Percentiles rank a stretch among this genome's conserved stretches.
These are phyloP conservation scores for Eupithecia tripunctaria DNA, from an alignment of 2,888 invertebrate species.

Conservation along the genomic window DNA sequence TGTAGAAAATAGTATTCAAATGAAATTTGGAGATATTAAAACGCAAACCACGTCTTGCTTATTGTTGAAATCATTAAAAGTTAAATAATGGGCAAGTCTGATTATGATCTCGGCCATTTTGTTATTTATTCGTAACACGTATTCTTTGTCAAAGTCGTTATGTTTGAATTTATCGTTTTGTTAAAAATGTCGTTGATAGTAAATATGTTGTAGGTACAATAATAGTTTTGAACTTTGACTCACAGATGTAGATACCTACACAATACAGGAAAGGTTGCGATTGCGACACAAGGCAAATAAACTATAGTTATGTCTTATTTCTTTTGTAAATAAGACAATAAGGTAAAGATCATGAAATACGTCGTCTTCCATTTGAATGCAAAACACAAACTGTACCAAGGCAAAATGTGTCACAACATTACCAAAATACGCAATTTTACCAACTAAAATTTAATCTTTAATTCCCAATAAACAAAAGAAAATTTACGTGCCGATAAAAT, in stretches of 20 bases:
- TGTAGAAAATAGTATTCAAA: conserved; percentile 18
- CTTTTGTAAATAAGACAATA: conserved; percentile 1
- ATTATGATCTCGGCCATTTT: conserved; percentile 73
- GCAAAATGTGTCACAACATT: conserved; percentile 28
- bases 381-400: conserved; percentile 27
- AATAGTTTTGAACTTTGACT: conserved; percentile 60
- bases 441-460: conserved; percentile 61
- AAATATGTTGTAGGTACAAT: conserved; percentile 46
- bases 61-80: conserved; percentile 71
- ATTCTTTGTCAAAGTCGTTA: conserved; percentile 75
- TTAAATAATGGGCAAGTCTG: conserved; percentile 66
- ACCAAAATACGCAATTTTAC: conserved; percentile 38
- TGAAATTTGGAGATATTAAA: conserved; percentile 42
- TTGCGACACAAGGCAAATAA: background rate
- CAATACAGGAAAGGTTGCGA: background rate
- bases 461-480: conserved; percentile 72
- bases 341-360: conserved; percentile 10
- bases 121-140: conserved; percentile 78
- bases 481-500: conserved; percentile 73
- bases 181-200: conserved; percentile 62
- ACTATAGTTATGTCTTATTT: background rate
- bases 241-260: background rate
- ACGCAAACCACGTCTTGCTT: conserved; percentile 76
- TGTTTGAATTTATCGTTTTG: conserved; percentile 53
- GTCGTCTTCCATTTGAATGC: conserved; percentile 27